These are phyloP conservation scores for Zingel zingel DNA, from an alignment of 2,113 vertebrate genomes.

Conservation along the genomic window DNA sequence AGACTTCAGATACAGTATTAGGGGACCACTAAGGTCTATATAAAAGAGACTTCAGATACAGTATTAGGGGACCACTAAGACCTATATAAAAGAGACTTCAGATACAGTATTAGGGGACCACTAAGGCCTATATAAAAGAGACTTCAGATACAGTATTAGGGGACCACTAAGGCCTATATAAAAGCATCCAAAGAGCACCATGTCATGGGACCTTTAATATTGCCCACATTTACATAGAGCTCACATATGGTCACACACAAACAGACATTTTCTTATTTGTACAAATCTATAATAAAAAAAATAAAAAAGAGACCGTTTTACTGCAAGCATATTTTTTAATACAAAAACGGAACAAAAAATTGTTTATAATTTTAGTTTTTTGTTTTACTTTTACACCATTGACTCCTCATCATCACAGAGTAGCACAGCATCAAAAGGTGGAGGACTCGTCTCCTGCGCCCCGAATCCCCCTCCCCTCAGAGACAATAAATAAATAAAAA, in stretches of 20 bases:
- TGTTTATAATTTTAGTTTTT: constrained; percentile 86
- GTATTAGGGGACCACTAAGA: too few relatives aligned
- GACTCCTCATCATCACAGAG: constrained; percentile 89
- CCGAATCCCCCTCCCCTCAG: constrained; percentile 56
- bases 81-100: too few relatives aligned
- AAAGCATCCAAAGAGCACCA: too few relatives aligned
- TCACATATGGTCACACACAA: not conserved
- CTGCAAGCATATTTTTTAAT: constrained; percentile 98
- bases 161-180: too few relatives aligned
- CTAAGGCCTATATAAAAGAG: too few relatives aligned
- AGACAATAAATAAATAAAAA: constrained; percentile 98
- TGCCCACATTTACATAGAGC: not conserved
- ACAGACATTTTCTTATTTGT: not conserved
- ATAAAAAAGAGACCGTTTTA: constrained; percentile 77
- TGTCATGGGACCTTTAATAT: too few relatives aligned
- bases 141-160: too few relatives aligned
- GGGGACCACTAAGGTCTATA: too few relatives aligned
- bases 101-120: too few relatives aligned
- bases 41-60: too few relatives aligned
- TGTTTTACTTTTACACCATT: constrained; percentile 91
- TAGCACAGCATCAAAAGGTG: constrained; percentile 87
- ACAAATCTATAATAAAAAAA: not conserved
- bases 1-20: too few relatives aligned
- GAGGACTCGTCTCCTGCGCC: constrained; percentile 62
- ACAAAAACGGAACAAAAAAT: constrained; percentile 92